Evolutionary conservation across 2,113 vertebrate species (phyloP).

Genomic region (Catharus minimus): DNA sequence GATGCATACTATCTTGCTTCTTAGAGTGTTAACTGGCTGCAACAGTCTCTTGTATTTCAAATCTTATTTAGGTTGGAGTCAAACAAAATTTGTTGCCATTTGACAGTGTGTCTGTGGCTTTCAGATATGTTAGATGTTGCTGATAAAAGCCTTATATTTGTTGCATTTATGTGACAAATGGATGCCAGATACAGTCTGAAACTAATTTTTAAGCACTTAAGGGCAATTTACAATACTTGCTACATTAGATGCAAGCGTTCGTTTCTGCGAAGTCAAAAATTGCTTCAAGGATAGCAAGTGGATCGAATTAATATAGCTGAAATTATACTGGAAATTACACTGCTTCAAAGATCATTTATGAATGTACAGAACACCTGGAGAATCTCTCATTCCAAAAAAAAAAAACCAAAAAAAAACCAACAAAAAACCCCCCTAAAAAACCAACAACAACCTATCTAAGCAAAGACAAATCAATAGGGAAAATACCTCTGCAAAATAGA

Average conservation of each 20-base stretch:
- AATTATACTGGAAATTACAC: slow-evolving; percentile 13
- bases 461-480: not conserved
- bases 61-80: not conserved
- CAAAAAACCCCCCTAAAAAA: not conserved
- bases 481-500: not conserved
- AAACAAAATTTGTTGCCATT: not conserved
- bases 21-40: not conserved
- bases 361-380: slow-evolving; percentile 37
- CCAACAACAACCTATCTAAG: not conserved
- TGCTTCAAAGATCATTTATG: slow-evolving; percentile 48
- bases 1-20: not conserved
- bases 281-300: slow-evolving; percentile 38
- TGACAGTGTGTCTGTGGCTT: not conserved
- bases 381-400: slow-evolving; percentile 24
- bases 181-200: slow-evolving; percentile 31
- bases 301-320: slow-evolving; percentile 35
- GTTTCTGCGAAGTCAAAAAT: slow-evolving; percentile 24
- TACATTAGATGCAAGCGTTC: slow-evolving; percentile 18
- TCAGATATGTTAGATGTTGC: slow-evolving; percentile 7
- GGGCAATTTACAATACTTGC: slow-evolving; percentile 42
- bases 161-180: slow-evolving; percentile 40
- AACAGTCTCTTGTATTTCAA: not conserved
- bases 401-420: not conserved
- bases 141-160: slow-evolving; percentile 26
- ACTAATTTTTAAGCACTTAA: slow-evolving; percentile 64